Base-by-base conservation (phyloP, 2,113 vertebrate species). In the Dryoscopus gambensis region DNA sequence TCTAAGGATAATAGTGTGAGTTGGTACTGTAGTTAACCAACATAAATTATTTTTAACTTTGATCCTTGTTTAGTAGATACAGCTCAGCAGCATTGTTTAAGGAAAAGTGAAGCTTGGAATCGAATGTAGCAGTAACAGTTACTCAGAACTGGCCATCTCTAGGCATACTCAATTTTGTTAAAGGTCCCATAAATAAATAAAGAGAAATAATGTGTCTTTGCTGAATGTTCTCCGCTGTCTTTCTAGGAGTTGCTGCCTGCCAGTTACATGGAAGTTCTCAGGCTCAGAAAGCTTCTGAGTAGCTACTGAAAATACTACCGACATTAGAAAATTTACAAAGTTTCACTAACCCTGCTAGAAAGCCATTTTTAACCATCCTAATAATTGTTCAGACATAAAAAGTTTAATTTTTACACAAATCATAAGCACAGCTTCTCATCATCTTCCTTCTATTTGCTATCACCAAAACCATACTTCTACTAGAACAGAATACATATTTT, bases 241-340 rank as follows among this genome's bases (percentile, higher is more conserved):
- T 59, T 22, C 6, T 11, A 79, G 42, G 17, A 84, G 19, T 18
- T 50, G 64, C 62, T 70, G n/a, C 1, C 3, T 69, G 46, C 10
- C 27, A 57, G 30, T 39, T 53, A 79, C 0, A 40, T 2, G 8
- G 19, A 82, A 76, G 24, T 28, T 80, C 47, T 53, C 0, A 0
- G 27, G 42, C 42, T 70, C 46, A 93, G 59, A 87, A 91, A 73
- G 35, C 28, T 68, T 55, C 64, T 39, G 15, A 74, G 47, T 9
- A 87, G 35, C 33, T 47, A 77, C 4, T 63, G 23, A 73, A 91
- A 91, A 76, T 13, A 84, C 9, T 18, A 33, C 7, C 52, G 27
- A 39, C 20, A 55, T 80, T 1, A 71, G 22, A 81, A 94, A 84
- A 74, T 31, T 31, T 22, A 60, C 3, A 7, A 25, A 68, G 5